These are phyloP conservation scores for Cryptoprocta ferox DNA, from an alignment of 2,797 vertebrate species.

Conservation along the genomic window DNA sequence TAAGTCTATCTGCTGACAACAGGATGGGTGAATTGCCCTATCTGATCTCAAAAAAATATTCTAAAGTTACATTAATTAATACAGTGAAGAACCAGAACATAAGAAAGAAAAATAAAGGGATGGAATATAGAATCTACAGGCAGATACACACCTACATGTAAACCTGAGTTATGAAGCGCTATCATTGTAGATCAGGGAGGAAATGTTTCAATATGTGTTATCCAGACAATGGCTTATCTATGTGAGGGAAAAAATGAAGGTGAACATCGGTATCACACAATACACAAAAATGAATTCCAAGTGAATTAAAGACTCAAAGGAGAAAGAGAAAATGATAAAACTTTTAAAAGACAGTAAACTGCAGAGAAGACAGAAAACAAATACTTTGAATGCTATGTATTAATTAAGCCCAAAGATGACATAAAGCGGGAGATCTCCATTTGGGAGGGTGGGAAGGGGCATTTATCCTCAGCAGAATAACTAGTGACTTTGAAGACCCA, in stretches of 20 bases:
- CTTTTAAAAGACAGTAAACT: not conserved
- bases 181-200: not conserved
- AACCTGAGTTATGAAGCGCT: not conserved
- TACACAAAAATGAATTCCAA: not conserved
- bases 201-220: not conserved
- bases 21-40: not conserved
- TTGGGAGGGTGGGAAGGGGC: not conserved
- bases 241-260: not conserved
- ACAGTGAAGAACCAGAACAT: not conserved
- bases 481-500: not conserved
- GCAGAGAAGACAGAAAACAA: not conserved
- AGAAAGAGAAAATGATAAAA: constrained; percentile 16
- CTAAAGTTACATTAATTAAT: not conserved
- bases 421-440: not conserved
- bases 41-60: not conserved
- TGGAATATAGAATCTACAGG: not conserved
- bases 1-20: not conserved
- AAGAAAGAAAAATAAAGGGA: not conserved
- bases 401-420: not conserved
- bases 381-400: not conserved
- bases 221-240: not conserved
- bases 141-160: not conserved
- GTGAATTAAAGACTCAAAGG: not conserved
- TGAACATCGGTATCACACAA: not conserved
- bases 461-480: not conserved